Evolutionary conservation across 2,113 vertebrate genomes (phyloP).

Genomic region (Mobula birostris): DNA sequence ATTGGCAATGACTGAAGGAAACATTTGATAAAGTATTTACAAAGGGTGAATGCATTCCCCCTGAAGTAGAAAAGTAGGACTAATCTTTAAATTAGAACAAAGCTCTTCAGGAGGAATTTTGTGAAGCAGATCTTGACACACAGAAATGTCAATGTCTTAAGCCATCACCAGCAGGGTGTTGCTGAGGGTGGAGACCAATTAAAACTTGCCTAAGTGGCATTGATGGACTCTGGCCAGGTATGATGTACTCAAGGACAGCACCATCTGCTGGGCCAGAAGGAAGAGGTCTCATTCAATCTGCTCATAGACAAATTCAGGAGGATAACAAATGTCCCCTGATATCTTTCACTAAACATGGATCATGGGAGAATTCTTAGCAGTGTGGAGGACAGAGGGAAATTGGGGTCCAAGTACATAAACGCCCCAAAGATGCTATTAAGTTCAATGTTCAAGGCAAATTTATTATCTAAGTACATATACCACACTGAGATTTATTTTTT

Average conservation of each 20-base stretch:
- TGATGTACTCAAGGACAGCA: neutral
- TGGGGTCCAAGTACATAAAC: too few relatives aligned
- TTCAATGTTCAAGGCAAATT: too few relatives aligned
- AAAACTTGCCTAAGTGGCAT: neutral
- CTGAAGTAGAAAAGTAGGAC: too few relatives aligned
- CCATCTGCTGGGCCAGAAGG: neutral
- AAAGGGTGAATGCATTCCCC: neutral
- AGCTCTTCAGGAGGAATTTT: neutral
- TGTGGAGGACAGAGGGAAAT: too few relatives aligned
- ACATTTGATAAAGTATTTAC: neutral
- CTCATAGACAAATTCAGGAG: neutral
- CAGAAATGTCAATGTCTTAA: neutral
- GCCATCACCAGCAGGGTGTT: too few relatives aligned
- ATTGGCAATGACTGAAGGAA: neutral
- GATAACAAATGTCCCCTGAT: neutral
- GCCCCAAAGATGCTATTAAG: too few relatives aligned
- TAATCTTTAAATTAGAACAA: neutral
- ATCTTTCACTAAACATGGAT: too few relatives aligned
- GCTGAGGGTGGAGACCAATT: neutral
- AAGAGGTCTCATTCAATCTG: too few relatives aligned
- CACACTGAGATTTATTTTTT: too few relatives aligned
- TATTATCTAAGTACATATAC: too few relatives aligned
- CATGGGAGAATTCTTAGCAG: too few relatives aligned
- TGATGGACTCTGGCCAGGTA: neutral
- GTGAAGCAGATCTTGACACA: neutral